Evolutionary conservation across 2,888 invertebrate genomes (phyloP), one percentile per base, ranked within the genome.

Genomic region (Drosophila kanekoi): DNA sequence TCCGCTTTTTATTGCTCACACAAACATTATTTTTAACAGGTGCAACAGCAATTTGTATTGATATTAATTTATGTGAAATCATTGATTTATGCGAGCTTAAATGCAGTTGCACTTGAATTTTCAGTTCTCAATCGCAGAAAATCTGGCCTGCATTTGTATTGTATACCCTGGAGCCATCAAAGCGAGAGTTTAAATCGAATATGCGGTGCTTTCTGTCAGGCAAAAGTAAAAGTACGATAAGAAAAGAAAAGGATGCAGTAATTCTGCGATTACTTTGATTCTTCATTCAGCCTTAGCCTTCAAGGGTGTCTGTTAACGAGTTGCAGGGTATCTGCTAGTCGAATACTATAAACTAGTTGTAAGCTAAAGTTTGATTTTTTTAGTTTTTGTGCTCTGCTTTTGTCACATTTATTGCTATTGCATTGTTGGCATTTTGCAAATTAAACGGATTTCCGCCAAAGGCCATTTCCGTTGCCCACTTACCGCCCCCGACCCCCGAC

Each of bases 381-480:
- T 58, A 49, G 41, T 20, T 59, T 56, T 63, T 61, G 23, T 44
- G 41, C 53, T 59, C 47, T 78, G 70, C 69, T 78, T 70, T 85
- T 77, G 88, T 83, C 81, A 82, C 84, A 77, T 82, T 82, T 82
- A 82, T 82, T 82, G 87, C 78, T 62, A 61, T 74, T 72, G 78
- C 84, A 82, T 83, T 82, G 81, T 82, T 82, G 81, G 81, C 87
- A 87, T 82, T 82, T 87, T 77, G 87, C 79, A 89, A 89, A 89
- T 86, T 86, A 87, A 86, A 89, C 85, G 85, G 85, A 86, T 87
- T 86, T 86, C 85, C 85, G 85, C 89, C 72, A 79, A 79, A 79
- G 89, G 84, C 84, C 84, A 86, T 88, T 76, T 86, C 87, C 87
- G 70, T 6, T 71, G 56, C 52, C 62, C 69, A 68, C 53, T 60